Evolutionary conservation across 1,140 invertebrate genomes (phyloP), one percentile per base, ranked within the genome.

Genomic region (Panagrolaimus sp.): DNA sequence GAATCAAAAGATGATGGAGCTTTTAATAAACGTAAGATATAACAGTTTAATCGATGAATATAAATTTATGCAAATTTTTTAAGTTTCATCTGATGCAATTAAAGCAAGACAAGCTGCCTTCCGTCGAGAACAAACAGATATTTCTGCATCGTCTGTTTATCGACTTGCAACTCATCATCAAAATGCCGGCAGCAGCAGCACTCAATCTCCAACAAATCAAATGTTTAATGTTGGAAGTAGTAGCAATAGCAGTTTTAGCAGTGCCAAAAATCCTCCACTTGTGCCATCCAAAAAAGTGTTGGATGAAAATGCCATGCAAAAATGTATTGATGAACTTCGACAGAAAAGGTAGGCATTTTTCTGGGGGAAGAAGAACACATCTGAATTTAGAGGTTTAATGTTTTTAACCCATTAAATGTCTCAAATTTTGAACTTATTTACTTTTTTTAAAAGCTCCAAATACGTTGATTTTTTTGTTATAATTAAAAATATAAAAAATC

Each of bases 301-400:
- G 47, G 70, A 70, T 63, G 65, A 63, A 28, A 52, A 47, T 32
- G 65, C 67, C 14, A 71, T 77, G 67, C 68, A 71, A 55, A 74
- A 73, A 44, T 77, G 76, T 68, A 66, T 77, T 17, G 76, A 77
- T 21, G 76, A 77, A 63, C 62, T 77, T 69, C 62, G 70, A 28
- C 52, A 67, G 43, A 77, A 74, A 64, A 47, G 75, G 76, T 77
- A 17, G 28, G 74, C 69, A 44, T n/a, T n/a, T n/a, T n/a, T n/a
- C n/a, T n/a, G n/a, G n/a, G n/a, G n/a, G n/a, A n/a, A n/a, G n/a
- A n/a, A n/a, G n/a, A n/a, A n/a, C n/a, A n/a, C n/a, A n/a, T n/a
- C n/a, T n/a, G n/a, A n/a, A n/a, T n/a, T n/a, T n/a, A n/a, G n/a
- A n/a, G n/a, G n/a, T n/a, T n/a, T n/a, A n/a, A n/a, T n/a, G n/a